phyloP scores from a whole-genome alignment of 2,888 invertebrate species.

The Ectobius pallidus region DNA sequence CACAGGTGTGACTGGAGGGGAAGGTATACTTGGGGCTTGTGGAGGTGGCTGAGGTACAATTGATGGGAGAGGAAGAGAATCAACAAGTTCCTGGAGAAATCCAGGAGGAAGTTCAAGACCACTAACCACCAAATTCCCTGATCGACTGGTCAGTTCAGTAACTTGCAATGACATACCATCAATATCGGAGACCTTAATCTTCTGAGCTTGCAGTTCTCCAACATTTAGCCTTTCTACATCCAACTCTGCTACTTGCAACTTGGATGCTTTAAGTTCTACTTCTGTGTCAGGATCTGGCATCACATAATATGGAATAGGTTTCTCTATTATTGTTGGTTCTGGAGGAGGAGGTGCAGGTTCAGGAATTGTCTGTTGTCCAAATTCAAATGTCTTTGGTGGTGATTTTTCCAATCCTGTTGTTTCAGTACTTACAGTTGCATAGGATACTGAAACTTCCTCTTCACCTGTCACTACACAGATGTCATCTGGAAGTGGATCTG shows the following conservation, averaged over 20 bases:
- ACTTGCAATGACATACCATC: conserved; percentile 76
- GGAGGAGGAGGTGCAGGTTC: conserved; percentile 29
- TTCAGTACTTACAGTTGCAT: conserved; percentile 34
- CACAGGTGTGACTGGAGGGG: too few species aligned
- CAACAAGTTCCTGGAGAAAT: conserved; percentile 64
- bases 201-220: conserved; percentile 77
- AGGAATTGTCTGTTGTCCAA: conserved; percentile 21
- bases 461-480: conserved; percentile 59
- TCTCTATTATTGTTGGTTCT: conserved; percentile 47
- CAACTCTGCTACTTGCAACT: conserved; percentile 73
- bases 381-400: not conserved
- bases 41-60: conserved; percentile 39
- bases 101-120: conserved; percentile 72
- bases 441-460: conserved; percentile 26
- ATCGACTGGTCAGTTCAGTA: conserved; percentile 72
- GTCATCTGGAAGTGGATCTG: conserved; percentile 83
- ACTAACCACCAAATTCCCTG: conserved; percentile 69
- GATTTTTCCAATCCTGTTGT: conserved; percentile 3
- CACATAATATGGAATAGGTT: conserved; percentile 45
- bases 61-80: conserved; percentile 40
- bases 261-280: conserved; percentile 60
- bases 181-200: conserved; percentile 80
- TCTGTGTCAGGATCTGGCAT: conserved; percentile 48
- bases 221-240: conserved; percentile 81
- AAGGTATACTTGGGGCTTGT: not conserved